These are phyloP conservation scores for Tigriopus californicus DNA, from an alignment of 2,888 invertebrate genomes.

Conservation along the genomic window DNA sequence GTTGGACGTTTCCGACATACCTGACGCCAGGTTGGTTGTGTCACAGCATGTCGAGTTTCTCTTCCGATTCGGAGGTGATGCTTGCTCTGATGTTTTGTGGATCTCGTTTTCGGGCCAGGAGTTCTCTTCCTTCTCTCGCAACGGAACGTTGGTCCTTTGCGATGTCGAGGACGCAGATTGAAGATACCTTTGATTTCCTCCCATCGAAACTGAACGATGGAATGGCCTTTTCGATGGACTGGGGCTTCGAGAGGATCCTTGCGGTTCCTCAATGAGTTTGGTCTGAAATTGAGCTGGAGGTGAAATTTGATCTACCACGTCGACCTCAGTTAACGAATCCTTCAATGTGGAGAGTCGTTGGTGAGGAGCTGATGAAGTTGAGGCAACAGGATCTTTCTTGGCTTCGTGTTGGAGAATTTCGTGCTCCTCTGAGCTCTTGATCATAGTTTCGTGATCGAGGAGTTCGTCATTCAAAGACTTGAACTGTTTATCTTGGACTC, in stretches of 20 bases:
- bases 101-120: not conserved
- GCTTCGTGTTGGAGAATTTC: not conserved
- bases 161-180: too few relatives aligned
- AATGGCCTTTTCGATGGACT: not conserved
- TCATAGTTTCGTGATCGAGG: conserved; percentile 20
- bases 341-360: not conserved
- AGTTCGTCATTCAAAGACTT: conserved; percentile 21
- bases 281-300: conserved; percentile 8
- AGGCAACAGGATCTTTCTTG: not conserved
- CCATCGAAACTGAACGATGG: not conserved
- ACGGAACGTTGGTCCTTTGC: not conserved
- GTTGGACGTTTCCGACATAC: not conserved
- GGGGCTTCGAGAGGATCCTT: not conserved
- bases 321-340: not conserved
- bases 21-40: not conserved
- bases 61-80: not conserved
- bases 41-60: conserved; percentile 8
- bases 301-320: not conserved
- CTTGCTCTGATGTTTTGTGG: not conserved
- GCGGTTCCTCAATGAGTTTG: not conserved
- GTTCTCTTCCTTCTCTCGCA: not conserved
- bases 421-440: too few relatives aligned
- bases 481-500: conserved; percentile 24
- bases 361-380: not conserved
- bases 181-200: not conserved